Base-by-base conservation (phyloP, 2,797 vertebrate genomes). In the Neosalanx taihuensis region DNA sequence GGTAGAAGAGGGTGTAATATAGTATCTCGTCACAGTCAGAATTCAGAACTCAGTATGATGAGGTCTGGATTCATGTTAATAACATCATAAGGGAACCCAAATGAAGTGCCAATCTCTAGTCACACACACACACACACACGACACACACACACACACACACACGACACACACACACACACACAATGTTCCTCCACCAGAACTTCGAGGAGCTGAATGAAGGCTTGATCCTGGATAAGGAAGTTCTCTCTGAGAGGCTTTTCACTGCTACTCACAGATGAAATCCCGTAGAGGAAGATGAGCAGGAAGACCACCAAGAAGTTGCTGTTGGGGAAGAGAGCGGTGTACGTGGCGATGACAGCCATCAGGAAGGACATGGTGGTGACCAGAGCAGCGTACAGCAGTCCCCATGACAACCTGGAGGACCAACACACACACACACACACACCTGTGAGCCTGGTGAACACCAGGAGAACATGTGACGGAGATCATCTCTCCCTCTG, bases 201-300 rank as follows among this genome's bases (percentile, higher is more conserved):
- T 23, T 15, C 1, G 10, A 67, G 10, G 46, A 5, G 30, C 10
- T 33, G 31, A 62, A 62, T 23, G 35, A 35, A 12, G 6, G 9
- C 37, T 31, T 30, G n/a, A 63, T 31, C 15, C 23, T 13, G 29
- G 13, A 33, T 15, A 15, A 62, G 18, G 29, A 62, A 15, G 13
- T 13, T 61, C 9, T 26, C 12, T 2, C 20, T 1, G 6, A 64
- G 63, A n/a, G 33, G 35, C 41, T 41, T 20, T 6, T 18, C 20
- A 7, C 9, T 3, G 67, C 71, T 72, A 94, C 97, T 97, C 89
- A 99, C 97, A 17, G 96, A 95, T 33, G 97, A 96, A 73, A 97
- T 93, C n/a, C 97, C 97, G 46, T 98, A 99, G 3, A 98, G 91
- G 87, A 98, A 97, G 81, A 98, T 97, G 69, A 99, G 94, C 3